These are phyloP conservation scores for Lanistes nyassanus DNA, from an alignment of 1,140 invertebrate genomes.

Conservation along the genomic window DNA sequence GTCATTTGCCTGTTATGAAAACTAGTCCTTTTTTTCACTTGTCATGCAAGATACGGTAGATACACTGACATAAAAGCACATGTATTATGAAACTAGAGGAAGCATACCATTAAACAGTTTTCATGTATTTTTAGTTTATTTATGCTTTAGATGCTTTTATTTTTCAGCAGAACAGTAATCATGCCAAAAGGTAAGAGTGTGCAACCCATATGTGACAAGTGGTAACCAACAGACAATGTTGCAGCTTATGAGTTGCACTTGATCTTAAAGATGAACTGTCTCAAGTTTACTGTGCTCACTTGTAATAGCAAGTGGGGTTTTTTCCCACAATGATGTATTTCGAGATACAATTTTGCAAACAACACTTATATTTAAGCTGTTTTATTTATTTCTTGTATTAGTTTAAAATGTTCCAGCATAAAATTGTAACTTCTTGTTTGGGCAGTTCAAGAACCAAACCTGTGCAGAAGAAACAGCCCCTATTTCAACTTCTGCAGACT, in stretches of 20 bases:
- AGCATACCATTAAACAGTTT: too few species aligned
- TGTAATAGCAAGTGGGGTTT: neutral
- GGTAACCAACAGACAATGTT: too few species aligned
- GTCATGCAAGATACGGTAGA: neutral
- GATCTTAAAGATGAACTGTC: too few species aligned
- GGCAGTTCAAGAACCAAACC: neutral
- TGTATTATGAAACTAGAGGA: too few species aligned
- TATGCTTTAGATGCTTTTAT: too few species aligned
- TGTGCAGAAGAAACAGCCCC: neutral
- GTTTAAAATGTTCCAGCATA: neutral
- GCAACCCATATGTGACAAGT: too few species aligned
- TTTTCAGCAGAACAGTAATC: too few species aligned
- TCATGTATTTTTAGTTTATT: too few species aligned
- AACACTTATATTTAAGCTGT: neutral
- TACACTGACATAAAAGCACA: neutral
- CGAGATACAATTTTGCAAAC: neutral
- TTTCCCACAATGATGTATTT: neutral
- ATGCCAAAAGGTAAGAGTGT: too few species aligned
- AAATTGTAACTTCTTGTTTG: neutral
- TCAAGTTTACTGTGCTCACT: neutral
- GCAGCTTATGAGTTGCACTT: too few species aligned
- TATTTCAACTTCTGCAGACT: conserved; percentile 26
- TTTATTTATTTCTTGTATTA: too few species aligned
- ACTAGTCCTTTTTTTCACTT: neutral
- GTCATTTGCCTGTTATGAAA: neutral